Base-by-base conservation (phyloP, 1,140 invertebrate species). In the Scaptomyza pallida region DNA sequence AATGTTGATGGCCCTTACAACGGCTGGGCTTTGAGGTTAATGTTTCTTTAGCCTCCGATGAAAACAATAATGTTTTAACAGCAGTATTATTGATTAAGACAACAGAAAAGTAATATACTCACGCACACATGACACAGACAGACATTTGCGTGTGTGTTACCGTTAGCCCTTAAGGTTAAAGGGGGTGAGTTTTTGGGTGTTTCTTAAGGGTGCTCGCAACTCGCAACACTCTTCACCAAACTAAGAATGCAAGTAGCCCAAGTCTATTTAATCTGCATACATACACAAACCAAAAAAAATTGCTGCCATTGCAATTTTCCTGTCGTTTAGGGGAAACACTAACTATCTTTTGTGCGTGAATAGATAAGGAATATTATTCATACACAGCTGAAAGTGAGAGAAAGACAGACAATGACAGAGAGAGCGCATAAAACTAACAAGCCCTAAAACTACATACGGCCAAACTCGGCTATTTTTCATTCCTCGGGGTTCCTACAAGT, bases 131-230 rank as follows among this genome's bases (percentile, higher is more conserved):
- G 41, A 50, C 48, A 15, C 68, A 76, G 69, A 59, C 75, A 75
- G 73, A 75, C 71, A 61, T 63, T n/a, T 60, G 77, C 72, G 78
- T 80, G 78, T 80, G 78, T 35, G 64, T 48, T 50, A 59, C 50
- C 55, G 54, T 56, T 40, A 57, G 57, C 40, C 17, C 43, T 44
- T 19, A 15, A 2, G 8, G 35, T 13, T 12, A 19, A 19, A 16
- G 30, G 16, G 16, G 23, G 54, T 26, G 51, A 10, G 21, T n/a
- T 3, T 9, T 3, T 9, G 12, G 26, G 16, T 9, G n/a, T 33
- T n/a, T 41, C 16, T 43, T 35, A 37, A 26, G 13, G 3, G n/a
- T 40, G 45, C 30, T 45, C 45, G 21, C 47, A 26, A 57, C 41
- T 47, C 43, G 33, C 8, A 30, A 43, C 13, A 43, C 15, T 33